phyloP scores from a whole-genome alignment of 1,140 invertebrate genomes.

The Dryas iulia region DNA sequence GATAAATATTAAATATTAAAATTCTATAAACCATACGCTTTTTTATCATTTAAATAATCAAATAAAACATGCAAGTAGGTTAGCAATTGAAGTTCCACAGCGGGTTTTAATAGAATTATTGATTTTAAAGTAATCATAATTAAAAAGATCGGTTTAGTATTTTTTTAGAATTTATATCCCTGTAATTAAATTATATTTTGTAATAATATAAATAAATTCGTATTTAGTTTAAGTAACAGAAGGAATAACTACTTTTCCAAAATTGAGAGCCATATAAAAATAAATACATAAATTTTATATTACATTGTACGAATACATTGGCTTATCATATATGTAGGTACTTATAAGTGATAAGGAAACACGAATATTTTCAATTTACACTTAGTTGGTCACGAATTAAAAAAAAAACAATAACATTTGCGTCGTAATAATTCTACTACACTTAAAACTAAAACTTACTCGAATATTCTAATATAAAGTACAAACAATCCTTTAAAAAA shows the following conservation, averaged over 20 bases:
- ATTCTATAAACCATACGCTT: no score
- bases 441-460: background rate
- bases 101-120: no score
- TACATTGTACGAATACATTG: background rate
- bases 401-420: background rate
- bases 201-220: background rate
- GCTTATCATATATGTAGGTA: background rate
- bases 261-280: no score
- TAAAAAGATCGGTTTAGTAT: background rate
- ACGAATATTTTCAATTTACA: background rate
- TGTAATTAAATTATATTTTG: background rate
- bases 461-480: background rate
- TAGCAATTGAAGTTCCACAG: no score
- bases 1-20: background rate
- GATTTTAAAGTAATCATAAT: background rate
- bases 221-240: background rate
- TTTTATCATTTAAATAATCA: no score
- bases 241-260: no score
- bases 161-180: background rate
- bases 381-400: background rate
- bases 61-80: no score
- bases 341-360: background rate
- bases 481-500: background rate
- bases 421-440: background rate
- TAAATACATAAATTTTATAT: background rate